phyloP scores from a whole-genome alignment of 2,113 vertebrate genomes.

The Phainopepla nitens region DNA sequence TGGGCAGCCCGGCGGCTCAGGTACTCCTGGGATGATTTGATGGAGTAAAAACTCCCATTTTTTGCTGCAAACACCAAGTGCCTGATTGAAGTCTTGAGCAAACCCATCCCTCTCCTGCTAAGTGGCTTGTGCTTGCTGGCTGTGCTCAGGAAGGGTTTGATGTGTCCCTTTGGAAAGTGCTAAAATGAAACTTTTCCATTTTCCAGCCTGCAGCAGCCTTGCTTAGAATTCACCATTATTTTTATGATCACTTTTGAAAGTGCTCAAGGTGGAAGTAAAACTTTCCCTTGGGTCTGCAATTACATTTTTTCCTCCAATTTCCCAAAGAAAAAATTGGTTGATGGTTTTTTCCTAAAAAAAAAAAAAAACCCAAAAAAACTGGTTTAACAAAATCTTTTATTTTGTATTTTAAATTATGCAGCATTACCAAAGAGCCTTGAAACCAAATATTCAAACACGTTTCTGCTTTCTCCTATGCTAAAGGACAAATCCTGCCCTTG shows the following conservation, averaged over 20 bases:
- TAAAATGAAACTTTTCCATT: not conserved
- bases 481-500: not conserved
- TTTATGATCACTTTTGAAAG: not conserved
- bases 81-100: not conserved
- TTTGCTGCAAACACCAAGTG: not conserved
- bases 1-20: rapidly evolving
- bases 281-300: slow-evolving; percentile 26
- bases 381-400: not conserved
- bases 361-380: not conserved
- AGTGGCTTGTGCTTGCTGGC: not conserved
- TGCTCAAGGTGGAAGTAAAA: not conserved
- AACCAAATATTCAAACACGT: not conserved
- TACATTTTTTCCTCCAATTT: not conserved
- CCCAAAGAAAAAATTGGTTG: not conserved
- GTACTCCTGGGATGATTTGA: not conserved
- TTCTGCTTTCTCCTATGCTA: not conserved
- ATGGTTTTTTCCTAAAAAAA: not conserved
- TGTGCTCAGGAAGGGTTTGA: not conserved
- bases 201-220: not conserved
- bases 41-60: not conserved
- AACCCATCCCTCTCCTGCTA: not conserved
- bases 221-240: not conserved
- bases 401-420: not conserved
- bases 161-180: not conserved
- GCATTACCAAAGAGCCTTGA: not conserved